Evolutionary conservation across 2,113 vertebrate species (phyloP).

Genomic region (Gobiocypris rarus): DNA sequence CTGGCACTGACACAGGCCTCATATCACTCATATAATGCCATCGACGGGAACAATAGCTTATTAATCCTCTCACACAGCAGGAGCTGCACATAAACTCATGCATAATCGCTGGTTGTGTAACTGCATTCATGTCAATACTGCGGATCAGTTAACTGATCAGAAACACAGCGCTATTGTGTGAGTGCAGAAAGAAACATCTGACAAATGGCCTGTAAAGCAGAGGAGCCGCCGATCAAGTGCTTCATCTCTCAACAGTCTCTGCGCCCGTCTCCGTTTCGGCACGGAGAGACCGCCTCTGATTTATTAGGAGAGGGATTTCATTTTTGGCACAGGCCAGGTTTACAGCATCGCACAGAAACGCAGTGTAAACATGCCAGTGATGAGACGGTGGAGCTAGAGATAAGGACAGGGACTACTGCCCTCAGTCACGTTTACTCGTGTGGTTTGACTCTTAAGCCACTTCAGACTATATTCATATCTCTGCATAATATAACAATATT

Average conservation of each 20-base stretch:
- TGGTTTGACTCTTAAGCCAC: not conserved
- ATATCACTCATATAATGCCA: not conserved
- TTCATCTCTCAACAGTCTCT: constrained; percentile 22
- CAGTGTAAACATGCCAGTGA: constrained; percentile 34
- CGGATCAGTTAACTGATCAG: not conserved
- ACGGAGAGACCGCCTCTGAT: constrained; percentile 2
- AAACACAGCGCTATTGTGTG: not conserved
- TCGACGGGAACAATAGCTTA: constrained; percentile 48
- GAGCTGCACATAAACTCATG: constrained; percentile 8
- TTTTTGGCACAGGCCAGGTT: constrained; percentile 49
- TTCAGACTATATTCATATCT: no score
- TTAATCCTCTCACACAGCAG: constrained; percentile 41
- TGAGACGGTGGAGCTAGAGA: not conserved
- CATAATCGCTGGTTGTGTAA: constrained; percentile 18
- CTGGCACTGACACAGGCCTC: constrained; percentile 29
- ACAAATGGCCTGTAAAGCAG: not conserved
- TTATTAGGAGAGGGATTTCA: constrained; percentile 48
- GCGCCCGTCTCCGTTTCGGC: no score
- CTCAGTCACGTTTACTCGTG: not conserved
- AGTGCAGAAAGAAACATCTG: not conserved
- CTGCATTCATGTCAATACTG: not conserved
- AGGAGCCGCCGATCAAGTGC: constrained; percentile 38
- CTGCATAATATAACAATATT: no score
- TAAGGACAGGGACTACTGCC: not conserved
- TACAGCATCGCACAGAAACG: constrained; percentile 40